A percentile compares a stretch with the other conserved stretches of the same genome.
Conservation (phyloP, 2,113 vertebrate genomes). For the Macquaria australasica region DNA sequence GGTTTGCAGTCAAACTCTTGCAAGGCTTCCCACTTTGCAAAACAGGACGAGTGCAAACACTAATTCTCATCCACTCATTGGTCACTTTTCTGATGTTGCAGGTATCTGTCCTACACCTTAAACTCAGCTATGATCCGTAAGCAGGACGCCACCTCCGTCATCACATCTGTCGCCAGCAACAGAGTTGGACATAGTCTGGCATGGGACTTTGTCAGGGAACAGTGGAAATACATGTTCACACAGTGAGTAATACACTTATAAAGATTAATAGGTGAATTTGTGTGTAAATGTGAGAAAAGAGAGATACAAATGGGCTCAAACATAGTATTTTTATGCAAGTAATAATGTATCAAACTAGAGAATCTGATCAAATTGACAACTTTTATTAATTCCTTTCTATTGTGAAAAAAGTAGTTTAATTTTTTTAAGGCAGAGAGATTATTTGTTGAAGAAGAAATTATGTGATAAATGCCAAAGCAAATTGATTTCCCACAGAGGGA, state of each 20-base stretch:
- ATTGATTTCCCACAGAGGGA: not conserved
- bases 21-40: too few species aligned
- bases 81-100: slow-evolving; percentile 55
- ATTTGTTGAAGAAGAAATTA: not conserved
- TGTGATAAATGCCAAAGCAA: not conserved
- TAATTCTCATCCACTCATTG: too few species aligned
- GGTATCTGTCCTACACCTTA: slow-evolving; percentile 88
- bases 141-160: slow-evolving; percentile 90
- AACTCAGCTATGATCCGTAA: slow-evolving; percentile 87
- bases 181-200: slow-evolving; percentile 85
- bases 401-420: not conserved
- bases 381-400: too few species aligned
- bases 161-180: slow-evolving; percentile 87
- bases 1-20: too few species aligned
- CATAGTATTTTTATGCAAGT: not conserved
- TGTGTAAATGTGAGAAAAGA: not conserved
- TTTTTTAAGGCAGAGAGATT: not conserved
- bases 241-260: slow-evolving; percentile 84
- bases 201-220: slow-evolving; percentile 90
- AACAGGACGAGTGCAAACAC: too few species aligned
- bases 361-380: too few species aligned
- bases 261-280: not conserved
- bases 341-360: not conserved
- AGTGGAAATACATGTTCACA: slow-evolving; percentile 87
- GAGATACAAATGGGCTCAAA: too few species aligned